Percentiles rank a stretch among this genome's conserved stretches.
These are phyloP conservation scores for Sebastes oblongus DNA, from an alignment of 2,797 vertebrate genomes.

Conservation along the genomic window DNA sequence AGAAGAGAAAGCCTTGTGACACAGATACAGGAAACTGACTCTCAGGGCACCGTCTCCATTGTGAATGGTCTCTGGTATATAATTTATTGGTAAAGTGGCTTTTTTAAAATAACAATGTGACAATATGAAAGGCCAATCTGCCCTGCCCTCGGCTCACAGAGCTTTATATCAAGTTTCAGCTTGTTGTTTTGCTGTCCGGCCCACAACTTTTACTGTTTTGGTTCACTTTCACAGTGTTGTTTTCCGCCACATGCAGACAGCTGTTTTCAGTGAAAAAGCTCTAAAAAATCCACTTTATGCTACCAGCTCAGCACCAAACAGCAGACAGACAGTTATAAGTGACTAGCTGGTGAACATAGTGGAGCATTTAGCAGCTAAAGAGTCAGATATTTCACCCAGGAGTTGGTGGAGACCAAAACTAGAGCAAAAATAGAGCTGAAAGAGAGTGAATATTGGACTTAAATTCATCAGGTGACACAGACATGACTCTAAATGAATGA, in stretches of 20 bases:
- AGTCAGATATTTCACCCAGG: not conserved
- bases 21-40: no score
- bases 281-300: no score
- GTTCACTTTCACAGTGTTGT: no score
- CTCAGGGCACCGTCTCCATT: no score
- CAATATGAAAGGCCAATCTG: not conserved
- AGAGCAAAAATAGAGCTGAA: not conserved
- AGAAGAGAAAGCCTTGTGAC: accelerated
- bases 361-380: not conserved
- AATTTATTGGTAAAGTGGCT: not conserved
- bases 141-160: not conserved
- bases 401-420: not conserved
- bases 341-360: not conserved
- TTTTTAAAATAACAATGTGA: not conserved
- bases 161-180: not conserved
- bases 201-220: no score
- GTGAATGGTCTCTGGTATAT: not conserved
- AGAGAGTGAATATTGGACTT: not conserved
- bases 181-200: not conserved
- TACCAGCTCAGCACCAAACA: no score
- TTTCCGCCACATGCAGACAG: no score
- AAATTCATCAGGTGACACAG: not conserved
- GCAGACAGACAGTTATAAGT: not conserved
- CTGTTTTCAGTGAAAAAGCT: no score
- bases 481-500: not conserved